Evolutionary conservation across 2,797 vertebrate genomes (phyloP), one percentile per base, ranked within the genome.

Genomic region (Danio kyathit): DNA sequence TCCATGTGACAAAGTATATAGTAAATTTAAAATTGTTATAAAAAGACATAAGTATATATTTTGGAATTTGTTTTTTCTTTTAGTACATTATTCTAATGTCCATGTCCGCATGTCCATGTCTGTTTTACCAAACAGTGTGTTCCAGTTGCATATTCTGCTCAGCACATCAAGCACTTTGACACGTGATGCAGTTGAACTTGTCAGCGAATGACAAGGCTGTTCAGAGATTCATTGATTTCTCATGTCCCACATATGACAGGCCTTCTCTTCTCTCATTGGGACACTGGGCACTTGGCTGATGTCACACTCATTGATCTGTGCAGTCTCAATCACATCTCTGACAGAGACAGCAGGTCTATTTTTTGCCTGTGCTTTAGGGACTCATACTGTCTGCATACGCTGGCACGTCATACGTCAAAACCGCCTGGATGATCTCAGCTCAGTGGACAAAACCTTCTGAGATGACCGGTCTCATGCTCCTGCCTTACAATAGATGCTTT

Each of bases 261-360:
- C 40, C 14, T 70, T 79, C 61, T 83, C 49, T 56, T 61, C 60
- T 79, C 75, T 60, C 21, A 49, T 70, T 76, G 73, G 69, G 52
- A 61, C 17, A 13, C 44, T 52, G 40, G 61, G n/a, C 61, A 46
- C 46, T 56, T 74, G 54, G 44, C 76, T 74, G 40, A 72, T 67
- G 72, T 69, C 70, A 74, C 71, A 69, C 76, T 74, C 77, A 74
- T 80, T 83, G 82, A 80, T 83, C 77, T 79, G 65, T 79, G 77
- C 76, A 74, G 64, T 83, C 63, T 79, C 76, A 83, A 79, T 83
- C 71, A 79, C 56, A 70, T 70, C 76, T 19, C 76, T 75, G 71
- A 75, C 70, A 83, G 49, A 72, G 64, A 74, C 77, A 80, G 64
- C 65, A 54, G 71, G 49, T 71, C 77, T 80, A 75, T 75, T 83